A percentile compares a stretch with the other conserved stretches of the same genome.
phyloP scores from a whole-genome alignment of 2,888 invertebrate species.

The Pharmacophagus antenor region DNA sequence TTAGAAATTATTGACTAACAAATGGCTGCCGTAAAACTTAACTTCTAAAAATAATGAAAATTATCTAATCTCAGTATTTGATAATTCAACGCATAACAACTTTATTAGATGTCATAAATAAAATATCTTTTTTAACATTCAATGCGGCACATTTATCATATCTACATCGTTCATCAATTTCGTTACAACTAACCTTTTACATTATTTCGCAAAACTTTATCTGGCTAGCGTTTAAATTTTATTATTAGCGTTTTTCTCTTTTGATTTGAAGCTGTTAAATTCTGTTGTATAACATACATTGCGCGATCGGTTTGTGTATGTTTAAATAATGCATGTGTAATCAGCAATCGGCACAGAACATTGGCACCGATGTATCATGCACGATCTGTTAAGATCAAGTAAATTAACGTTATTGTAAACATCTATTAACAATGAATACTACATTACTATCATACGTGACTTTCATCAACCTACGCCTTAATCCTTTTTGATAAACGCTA shows the following conservation, averaged over 20 bases:
- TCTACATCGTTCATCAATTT: background rate
- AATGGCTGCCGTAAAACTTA: no score
- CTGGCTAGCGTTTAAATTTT: conserved; percentile 15
- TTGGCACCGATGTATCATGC: conserved; percentile 18
- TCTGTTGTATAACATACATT: conserved; percentile 20
- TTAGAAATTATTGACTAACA: no score
- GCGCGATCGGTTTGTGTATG: background rate
- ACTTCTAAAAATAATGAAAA: no score
- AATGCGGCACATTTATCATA: background rate
- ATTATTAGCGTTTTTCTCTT: conserved; percentile 1
- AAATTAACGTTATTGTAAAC: no score
- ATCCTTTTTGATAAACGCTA: no score
- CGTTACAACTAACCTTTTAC: conserved; percentile 18
- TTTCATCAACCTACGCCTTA: no score
- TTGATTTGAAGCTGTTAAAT: conserved; percentile 4
- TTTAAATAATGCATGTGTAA: conserved; percentile 14
- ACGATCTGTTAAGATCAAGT: conserved; percentile 13
- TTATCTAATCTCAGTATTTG: no score
- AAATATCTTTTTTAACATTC: no score
- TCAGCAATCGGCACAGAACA: conserved; percentile 17
- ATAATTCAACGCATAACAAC: no score
- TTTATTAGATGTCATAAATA: no score
- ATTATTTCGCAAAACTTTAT: conserved; percentile 19
- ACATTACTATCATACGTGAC: no score
- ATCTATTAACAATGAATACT: background rate